Base-by-base conservation (phyloP, 2,113 vertebrate species). In the Brachirus orientalis region DNA sequence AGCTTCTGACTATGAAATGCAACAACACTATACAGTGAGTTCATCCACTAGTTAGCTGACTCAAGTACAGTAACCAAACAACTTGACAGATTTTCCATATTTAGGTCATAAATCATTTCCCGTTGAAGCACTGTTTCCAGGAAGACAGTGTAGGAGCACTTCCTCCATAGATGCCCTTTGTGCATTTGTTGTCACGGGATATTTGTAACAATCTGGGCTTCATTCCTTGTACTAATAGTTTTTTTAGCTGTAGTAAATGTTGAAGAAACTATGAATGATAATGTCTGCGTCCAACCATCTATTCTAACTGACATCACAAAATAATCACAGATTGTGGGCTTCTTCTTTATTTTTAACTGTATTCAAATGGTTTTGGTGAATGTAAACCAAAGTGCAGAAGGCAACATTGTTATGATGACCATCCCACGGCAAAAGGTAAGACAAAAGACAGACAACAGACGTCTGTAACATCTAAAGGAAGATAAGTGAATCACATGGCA, bases 111-210 rank as follows among this genome's bases (percentile, higher is more conserved):
- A 77, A 86, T 72, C 63, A 78, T 64, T 67, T 84, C 79, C 83
- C 71, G 68, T 37, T 59, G 50, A 65, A 56, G 62, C 70, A 62
- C 57, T 70, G 77, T 80, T 75, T 77, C 55, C 72, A 65, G 74
- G 56, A 74, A 64, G 77, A 64, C 64, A 63, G 51, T 41, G 33
- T 59, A 38, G 73, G 50, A 69, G 48, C 18, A 59, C 79, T 85
- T 88, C 88, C 85, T 84, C 7, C 9, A 43, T 46, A 81, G 69
- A 79, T 83, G 77, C 83, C 79, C 88, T 86, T 37, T 71, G 62
- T 80, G 56, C 80, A 76, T 84, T 86, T 68, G 61, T 79, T 61
- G 51, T 35, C 14, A 54, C 79, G 77, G 83, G 83, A 83, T 86
- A 80, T 85, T 68, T 82, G 57, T 38, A 44, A 37, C 65, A 63